A percentile compares a stretch with the other conserved stretches of the same genome.
These are phyloP conservation scores for Proterorhinus semilunaris DNA, from an alignment of 2,113 vertebrate species.

Conservation along the genomic window DNA sequence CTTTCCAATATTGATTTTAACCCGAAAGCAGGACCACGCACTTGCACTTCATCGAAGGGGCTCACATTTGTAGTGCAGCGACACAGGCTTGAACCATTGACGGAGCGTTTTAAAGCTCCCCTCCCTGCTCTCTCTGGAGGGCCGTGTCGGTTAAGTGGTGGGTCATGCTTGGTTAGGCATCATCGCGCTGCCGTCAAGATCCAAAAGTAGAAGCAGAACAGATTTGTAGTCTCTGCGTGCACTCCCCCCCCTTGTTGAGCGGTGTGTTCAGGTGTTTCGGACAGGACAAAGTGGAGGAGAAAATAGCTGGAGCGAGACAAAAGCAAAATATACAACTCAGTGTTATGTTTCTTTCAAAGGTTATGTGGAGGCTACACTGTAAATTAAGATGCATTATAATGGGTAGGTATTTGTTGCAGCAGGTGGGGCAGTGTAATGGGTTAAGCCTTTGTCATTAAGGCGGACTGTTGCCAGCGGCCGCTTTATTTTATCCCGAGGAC, in stretches of 20 bases:
- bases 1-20: conserved; percentile 16
- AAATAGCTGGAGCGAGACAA: neutral
- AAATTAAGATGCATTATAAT: neutral
- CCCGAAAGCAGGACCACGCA: neutral
- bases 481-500: no score
- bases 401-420: no score
- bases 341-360: neutral
- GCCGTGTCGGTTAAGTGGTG: conserved; percentile 49
- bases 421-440: no score
- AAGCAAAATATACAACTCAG: neutral
- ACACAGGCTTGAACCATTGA: conserved; percentile 26
- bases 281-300: neutral
- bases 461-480: no score
- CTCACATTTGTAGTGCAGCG: conserved; percentile 11
- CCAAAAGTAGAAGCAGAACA: conserved; percentile 23
- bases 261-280: conserved; percentile 2
- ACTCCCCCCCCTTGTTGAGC: neutral
- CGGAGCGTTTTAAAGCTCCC: conserved; percentile 14
- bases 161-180: conserved; percentile 52
- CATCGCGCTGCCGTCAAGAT: conserved; percentile 35
- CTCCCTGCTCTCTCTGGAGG: conserved; percentile 13
- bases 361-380: neutral
- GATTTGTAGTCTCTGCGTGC: neutral
- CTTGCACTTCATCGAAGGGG: conserved; percentile 17
- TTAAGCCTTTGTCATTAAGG: no score